Evolutionary conservation across 2,888 invertebrate genomes (phyloP), one percentile per base, ranked within the genome.

Genomic region (Amphipyra tragopoginis): DNA sequence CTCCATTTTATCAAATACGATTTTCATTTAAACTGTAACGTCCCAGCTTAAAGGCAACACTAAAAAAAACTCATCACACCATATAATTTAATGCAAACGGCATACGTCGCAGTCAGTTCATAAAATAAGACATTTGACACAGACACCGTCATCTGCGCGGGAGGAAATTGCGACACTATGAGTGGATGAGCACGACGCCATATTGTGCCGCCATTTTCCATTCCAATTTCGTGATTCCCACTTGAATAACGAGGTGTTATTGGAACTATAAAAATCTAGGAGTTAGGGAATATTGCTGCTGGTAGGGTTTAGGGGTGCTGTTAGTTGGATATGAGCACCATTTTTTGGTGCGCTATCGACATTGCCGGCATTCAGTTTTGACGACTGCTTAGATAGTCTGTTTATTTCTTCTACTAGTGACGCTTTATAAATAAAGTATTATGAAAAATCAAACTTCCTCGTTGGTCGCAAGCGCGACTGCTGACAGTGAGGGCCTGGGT

Each of bases 181-280:
- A 82, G 79, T 81, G 82, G 81, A 81, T 79, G 81, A 80, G 68
- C 80, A 67, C 73, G 70, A 44, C 84, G 85, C 83, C 86, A 85
- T 86, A 84, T 84, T 86, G 86, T 77, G 75, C 69, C 78, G 83
- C 83, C 85, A 83, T 86, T 87, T 86, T 85, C 85, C 84, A 86
- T 86, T 87, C 83, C 86, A 83, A 87, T 87, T 88, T 83, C 84
- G 85, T 85, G 85, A 87, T 81, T 86, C 83, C 77, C 82, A 78
- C 74, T 82, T 82, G 80, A 84, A 82, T 83, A 83, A 84, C 82
- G 81, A 81, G 79, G 70, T 77, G 72, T 72, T 67, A 78, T 78
- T 77, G 75, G 61, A 65, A 74, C 77, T 80, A 79, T 82, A 79
- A 72, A 68, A 68, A 69, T 65, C 64, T 69, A 60, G 62, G 51